Conservation (phyloP, 64 coral and sea anemone genomes). For the Anthopleura sola region DNA sequence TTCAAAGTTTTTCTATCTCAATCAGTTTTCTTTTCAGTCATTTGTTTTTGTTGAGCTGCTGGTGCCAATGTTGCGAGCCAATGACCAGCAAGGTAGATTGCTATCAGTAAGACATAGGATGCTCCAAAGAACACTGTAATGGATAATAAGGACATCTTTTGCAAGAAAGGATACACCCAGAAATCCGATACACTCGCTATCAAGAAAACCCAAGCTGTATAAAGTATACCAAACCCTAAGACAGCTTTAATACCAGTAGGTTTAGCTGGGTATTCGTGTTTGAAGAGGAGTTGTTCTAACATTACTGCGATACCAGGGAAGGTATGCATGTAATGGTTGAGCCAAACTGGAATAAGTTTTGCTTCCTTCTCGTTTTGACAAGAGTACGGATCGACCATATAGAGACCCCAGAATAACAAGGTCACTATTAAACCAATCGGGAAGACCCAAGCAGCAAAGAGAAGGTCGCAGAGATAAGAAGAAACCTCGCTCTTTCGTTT, state of each 20-base stretch:
- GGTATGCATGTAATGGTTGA: constrained; percentile 88
- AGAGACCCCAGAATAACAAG: constrained; percentile 75
- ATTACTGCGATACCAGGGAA: constrained; percentile 63
- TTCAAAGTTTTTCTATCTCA: not conserved
- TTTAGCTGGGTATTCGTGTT: constrained; percentile 68
- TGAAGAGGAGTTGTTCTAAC: constrained; percentile 60
- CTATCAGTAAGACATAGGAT: constrained; percentile 26
- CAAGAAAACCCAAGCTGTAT: constrained; percentile 65
- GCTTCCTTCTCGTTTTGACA: constrained; percentile 64
- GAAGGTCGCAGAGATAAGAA: constrained; percentile 70
- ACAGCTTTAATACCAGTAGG: constrained; percentile 61
- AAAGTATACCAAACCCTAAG: constrained; percentile 49
- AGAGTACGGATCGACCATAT: constrained; percentile 62
- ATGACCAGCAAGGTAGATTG: constrained; percentile 60
- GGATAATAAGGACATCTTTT: constrained; percentile 41
- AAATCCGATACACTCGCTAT: constrained; percentile 53
- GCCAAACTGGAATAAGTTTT: constrained; percentile 55
- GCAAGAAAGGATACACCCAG: constrained; percentile 89
- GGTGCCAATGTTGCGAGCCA: not conserved
- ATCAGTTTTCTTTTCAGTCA: not conserved
- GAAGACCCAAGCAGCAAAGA: constrained; percentile 70
- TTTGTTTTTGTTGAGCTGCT: not conserved
- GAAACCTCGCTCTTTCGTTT: constrained; percentile 66
- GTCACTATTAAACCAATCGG: constrained; percentile 62
- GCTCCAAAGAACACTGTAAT: constrained; percentile 50